phyloP scores from a whole-genome alignment of 2,113 vertebrate species.

The Heliornis fulica region DNA sequence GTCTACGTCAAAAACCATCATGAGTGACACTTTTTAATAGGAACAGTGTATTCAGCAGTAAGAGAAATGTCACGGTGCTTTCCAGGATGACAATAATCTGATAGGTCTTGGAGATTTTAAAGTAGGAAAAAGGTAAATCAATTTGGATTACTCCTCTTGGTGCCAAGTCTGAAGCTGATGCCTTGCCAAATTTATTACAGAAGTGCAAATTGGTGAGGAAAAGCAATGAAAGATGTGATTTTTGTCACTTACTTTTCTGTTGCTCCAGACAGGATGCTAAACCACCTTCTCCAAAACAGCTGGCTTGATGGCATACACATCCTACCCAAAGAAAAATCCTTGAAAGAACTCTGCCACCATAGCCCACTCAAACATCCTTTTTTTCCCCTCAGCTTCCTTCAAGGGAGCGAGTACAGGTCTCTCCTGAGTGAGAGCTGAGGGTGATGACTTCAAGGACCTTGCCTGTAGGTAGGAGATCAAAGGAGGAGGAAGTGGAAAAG shows the following conservation, averaged over 20 bases:
- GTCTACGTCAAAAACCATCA: background rate
- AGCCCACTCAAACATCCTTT: background rate
- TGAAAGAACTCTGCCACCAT: background rate
- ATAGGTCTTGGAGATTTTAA: background rate
- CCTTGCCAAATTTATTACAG: constrained; percentile 1
- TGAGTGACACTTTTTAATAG: constrained; percentile 1
- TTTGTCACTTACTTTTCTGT: background rate
- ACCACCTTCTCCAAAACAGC: background rate
- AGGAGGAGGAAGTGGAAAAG: background rate
- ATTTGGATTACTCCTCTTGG: background rate
- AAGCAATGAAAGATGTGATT: background rate
- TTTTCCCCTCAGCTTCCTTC: background rate
- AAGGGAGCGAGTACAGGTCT: background rate
- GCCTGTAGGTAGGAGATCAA: background rate
- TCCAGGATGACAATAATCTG: constrained; percentile 3
- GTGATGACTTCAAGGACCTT: background rate
- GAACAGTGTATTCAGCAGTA: background rate
- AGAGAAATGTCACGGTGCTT: background rate
- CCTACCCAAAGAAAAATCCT: background rate
- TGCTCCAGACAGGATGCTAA: background rate
- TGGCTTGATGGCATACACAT: background rate
- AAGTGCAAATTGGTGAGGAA: background rate
- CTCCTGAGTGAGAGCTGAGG: background rate
- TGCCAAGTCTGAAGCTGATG: background rate
- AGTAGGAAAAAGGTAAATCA: background rate